phyloP scores from a whole-genome alignment of 1,140 invertebrate genomes.

The Cardiocondyla obscurior region DNA sequence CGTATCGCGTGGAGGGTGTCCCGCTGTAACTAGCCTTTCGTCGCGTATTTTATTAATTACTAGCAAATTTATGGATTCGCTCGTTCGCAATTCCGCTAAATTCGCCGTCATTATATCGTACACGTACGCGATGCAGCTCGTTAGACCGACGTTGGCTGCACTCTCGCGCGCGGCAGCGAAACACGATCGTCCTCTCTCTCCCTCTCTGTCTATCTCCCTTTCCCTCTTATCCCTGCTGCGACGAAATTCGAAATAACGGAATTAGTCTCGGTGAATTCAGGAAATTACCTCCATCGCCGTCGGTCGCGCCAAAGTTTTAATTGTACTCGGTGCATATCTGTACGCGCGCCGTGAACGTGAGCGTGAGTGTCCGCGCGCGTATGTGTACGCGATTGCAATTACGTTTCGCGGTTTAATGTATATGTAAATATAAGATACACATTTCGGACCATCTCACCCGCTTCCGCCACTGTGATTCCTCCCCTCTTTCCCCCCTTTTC shows the following conservation, averaged over 20 bases:
- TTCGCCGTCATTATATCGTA: conserved; percentile 36
- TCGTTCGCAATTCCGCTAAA: conserved; percentile 20
- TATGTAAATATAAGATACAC: conserved; percentile 51
- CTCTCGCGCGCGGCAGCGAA: conserved; percentile 9
- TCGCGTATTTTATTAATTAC: conserved; percentile 48
- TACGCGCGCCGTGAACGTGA: neutral
- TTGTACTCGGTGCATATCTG: conserved; percentile 42
- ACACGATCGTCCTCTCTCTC: neutral
- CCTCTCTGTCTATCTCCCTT: neutral
- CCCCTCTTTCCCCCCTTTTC: neutral
- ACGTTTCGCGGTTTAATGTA: conserved; percentile 34
- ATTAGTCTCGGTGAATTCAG: conserved; percentile 65
- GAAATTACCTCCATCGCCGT: conserved; percentile 63
- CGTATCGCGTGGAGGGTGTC: neutral
- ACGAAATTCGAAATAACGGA: conserved; percentile 72
- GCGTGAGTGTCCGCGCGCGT: too few species aligned
- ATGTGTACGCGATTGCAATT: conserved; percentile 17
- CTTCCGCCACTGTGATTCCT: neutral
- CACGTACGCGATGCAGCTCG: conserved; percentile 44
- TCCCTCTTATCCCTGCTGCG: conserved; percentile 28
- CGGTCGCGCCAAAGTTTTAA: conserved; percentile 69
- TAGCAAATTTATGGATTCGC: conserved; percentile 37
- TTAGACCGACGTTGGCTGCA: conserved; percentile 32
- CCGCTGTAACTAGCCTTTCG: neutral
- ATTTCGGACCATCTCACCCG: conserved; percentile 12